Conservation (phyloP, 2,113 vertebrate genomes). For the Calonectris borealis region DNA sequence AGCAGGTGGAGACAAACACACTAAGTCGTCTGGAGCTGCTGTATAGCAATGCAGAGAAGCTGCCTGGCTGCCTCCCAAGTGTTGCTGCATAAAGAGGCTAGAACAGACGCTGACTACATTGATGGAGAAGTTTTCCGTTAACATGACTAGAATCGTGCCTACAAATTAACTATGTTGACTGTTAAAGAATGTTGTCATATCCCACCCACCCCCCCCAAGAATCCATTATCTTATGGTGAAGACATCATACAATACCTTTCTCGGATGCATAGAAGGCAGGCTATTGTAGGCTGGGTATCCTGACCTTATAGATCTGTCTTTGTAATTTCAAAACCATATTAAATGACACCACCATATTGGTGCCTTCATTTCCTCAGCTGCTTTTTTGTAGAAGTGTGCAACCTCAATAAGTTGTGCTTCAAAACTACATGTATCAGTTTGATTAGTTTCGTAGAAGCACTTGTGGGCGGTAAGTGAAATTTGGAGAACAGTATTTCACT, state of each 20-base stretch:
- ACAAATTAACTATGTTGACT: neutral
- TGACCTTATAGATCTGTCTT: neutral
- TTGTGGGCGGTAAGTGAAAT: neutral
- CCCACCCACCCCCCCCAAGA: no score
- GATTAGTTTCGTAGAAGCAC: neutral
- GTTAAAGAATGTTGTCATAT: neutral
- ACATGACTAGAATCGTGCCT: neutral
- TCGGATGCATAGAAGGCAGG: neutral
- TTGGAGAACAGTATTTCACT: neutral
- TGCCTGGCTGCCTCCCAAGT: slow-evolving; percentile 28
- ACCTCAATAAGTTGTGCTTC: neutral
- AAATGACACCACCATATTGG: neutral
- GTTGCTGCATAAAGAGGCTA: neutral
- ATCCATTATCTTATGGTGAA: rapidly evolving
- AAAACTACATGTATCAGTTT: neutral
- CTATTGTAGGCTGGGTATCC: neutral
- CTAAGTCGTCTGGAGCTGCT: neutral
- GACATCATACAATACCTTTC: neutral
- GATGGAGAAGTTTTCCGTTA: neutral
- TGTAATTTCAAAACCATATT: neutral
- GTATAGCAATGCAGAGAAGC: neutral
- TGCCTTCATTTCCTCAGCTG: neutral
- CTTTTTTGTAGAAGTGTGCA: neutral
- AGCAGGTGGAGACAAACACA: neutral
- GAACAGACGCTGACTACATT: neutral